phyloP scores from a whole-genome alignment of 2,888 invertebrate species.

The Orchesellides sinensis region DNA sequence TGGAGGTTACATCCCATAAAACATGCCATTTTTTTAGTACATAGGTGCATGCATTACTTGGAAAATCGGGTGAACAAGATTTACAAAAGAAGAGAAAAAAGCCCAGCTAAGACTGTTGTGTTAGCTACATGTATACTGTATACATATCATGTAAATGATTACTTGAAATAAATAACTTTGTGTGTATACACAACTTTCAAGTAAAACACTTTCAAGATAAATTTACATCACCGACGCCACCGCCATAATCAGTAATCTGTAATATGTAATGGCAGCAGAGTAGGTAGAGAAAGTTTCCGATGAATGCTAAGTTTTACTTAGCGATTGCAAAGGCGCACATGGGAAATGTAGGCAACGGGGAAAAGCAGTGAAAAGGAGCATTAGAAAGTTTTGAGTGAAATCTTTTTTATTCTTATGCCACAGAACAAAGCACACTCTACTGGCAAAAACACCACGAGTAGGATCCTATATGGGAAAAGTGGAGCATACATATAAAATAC shows the following conservation, averaged over 20 bases:
- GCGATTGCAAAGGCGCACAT: too few species aligned
- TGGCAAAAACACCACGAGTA: too few species aligned
- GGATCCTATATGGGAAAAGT: background rate
- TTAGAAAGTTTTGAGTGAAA: too few species aligned
- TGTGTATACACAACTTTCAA: conserved; percentile 8
- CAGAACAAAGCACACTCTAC: too few species aligned
- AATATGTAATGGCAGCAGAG: conserved; percentile 43
- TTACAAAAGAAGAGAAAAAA: conserved; percentile 4
- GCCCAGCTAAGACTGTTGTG: background rate
- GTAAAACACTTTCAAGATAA: conserved; percentile 34
- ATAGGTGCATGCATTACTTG: conserved; percentile 22
- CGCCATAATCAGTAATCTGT: conserved; percentile 53
- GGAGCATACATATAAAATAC: background rate
- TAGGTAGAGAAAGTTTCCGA: conserved; percentile 33
- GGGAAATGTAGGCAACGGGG: too few species aligned
- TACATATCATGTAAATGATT: too few species aligned
- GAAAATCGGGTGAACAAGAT: conserved; percentile 40
- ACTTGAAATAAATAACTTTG: conserved; percentile 46
- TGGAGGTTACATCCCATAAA: background rate
- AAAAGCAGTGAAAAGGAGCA: too few species aligned
- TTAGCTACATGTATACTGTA: background rate
- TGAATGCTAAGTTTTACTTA: conserved; percentile 33
- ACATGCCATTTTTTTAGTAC: background rate
- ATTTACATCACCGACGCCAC: conserved; percentile 36
- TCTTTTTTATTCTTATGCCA: too few species aligned